Base-by-base conservation (phyloP, 2,888 invertebrate genomes). In the Carcina quercana region DNA sequence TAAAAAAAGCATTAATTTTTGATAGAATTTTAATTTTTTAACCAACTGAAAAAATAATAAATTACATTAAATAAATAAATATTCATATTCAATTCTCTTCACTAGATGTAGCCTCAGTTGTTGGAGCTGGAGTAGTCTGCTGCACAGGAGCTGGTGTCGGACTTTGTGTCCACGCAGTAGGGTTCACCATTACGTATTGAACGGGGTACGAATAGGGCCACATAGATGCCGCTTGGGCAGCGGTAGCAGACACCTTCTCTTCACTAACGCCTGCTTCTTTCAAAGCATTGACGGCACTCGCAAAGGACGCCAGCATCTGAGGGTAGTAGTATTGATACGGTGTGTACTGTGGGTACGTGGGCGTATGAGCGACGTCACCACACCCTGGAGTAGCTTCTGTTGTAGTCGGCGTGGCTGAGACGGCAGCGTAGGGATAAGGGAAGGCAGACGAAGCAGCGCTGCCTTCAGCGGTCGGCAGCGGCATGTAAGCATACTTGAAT, bases 101-200 rank as follows among this genome's bases (percentile, higher is more conserved):
- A 12, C 17, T 32, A 12, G 13, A 21, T n/a, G 38, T 20, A 5
- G 34, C 31, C 13, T 55, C 42, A 2, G 53, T 34, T 28, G 58
- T 37, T 28, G 58, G 37, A 25, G 53, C 13, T n/a, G 59, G 14
- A 10, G 32, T 19, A 5, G 30, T 12, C 20, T 17, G 44, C 32
- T 26, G 45, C 33, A 14, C 36, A 8, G 60, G 39, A 5, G 59
- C 29, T 8, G 48, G 19, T 11, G 43, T 29, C 3, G 67, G 65
- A 13, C 43, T 47, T 29, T 68, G 66, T 2, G 56, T 42, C 76
- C 78, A 80, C 1, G 66, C 41, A 30, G 47, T 58, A 4, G 82
- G 79, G 37, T 75, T 74, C 26, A 80, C 53, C 72, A 78, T 71
- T 7, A 82, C 53, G 32, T 80, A 82, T 50, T 61, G 68, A 25